phyloP scores from a whole-genome alignment of 30 jellyfish, hydroid and myxozoan species.

The Euphysa ruthae region DNA sequence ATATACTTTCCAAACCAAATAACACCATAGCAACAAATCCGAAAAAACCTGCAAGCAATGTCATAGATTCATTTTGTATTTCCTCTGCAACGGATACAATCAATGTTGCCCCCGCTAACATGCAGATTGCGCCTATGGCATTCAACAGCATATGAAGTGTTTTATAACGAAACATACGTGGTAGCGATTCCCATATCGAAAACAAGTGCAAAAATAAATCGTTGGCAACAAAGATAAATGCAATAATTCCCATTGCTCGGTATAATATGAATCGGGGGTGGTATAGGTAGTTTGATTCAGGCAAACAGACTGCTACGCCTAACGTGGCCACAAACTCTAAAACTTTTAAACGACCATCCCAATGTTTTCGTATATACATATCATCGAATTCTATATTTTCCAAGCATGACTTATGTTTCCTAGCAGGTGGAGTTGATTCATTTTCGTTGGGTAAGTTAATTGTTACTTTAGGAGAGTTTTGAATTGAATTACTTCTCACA shows the following conservation, averaged over 20 bases:
- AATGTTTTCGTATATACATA: constrained; percentile 13
- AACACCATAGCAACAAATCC: constrained; percentile 31
- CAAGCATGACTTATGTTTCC: constrained; percentile 1
- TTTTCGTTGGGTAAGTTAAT: no score
- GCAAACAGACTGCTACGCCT: background rate
- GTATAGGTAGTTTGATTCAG: background rate
- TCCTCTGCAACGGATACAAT: constrained; percentile 2
- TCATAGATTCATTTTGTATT: background rate
- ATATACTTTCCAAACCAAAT: constrained; percentile 14
- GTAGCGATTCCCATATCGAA: constrained; percentile 7
- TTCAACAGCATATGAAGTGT: background rate
- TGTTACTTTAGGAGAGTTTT: no score
- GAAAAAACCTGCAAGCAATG: constrained; percentile 7
- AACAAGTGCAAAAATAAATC: constrained; percentile 17
- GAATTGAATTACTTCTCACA: no score
- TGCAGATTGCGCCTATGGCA: background rate
- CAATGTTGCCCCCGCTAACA: background rate
- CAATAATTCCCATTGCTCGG: background rate
- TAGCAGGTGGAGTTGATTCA: no score
- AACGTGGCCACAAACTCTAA: constrained; percentile 10
- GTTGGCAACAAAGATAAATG: background rate
- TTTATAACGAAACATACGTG: background rate
- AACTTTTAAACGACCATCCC: constrained; percentile 26
- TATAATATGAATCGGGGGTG: constrained; percentile 7
- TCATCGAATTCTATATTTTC: background rate